Conservation (phyloP, 2,113 vertebrate genomes). For the Cyprinodon brontotheroides region DNA sequence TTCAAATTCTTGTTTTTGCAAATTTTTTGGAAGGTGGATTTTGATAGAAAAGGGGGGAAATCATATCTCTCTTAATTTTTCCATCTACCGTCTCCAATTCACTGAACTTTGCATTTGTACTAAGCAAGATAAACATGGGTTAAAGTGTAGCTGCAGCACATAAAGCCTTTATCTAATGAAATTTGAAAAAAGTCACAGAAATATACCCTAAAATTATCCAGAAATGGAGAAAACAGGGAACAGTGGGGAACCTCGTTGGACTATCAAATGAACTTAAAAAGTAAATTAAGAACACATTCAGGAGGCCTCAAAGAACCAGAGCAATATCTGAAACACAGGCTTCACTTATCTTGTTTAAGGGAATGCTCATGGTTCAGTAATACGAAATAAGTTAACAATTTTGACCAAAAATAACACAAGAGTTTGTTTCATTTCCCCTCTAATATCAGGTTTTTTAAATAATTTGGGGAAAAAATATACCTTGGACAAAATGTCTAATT, state of each 20-base stretch:
- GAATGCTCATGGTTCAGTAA: not conserved
- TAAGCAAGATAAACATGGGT: not conserved
- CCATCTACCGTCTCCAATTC: not conserved
- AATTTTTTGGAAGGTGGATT: not conserved
- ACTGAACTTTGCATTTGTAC: not conserved
- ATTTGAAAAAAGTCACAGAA: not conserved
- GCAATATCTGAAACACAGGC: too few species aligned
- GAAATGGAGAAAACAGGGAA: not conserved
- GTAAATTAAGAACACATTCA: not conserved
- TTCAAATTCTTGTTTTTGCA: slow-evolving; percentile 20
- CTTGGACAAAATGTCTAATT: not conserved
- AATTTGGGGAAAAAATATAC: not conserved
- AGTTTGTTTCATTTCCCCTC: too few species aligned
- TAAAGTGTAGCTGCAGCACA: not conserved
- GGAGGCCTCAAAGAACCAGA: not conserved
- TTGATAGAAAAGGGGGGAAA: not conserved
- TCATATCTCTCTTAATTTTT: not conserved
- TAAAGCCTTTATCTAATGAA: not conserved
- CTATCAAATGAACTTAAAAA: not conserved
- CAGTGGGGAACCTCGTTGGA: not conserved
- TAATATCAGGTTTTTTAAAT: not conserved
- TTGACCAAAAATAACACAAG: not conserved
- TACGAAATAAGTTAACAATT: not conserved
- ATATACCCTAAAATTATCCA: not conserved
- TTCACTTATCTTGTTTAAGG: too few species aligned